Base-by-base conservation (phyloP, 1,140 invertebrate species). In the Dolichoris vasculosae region DNA sequence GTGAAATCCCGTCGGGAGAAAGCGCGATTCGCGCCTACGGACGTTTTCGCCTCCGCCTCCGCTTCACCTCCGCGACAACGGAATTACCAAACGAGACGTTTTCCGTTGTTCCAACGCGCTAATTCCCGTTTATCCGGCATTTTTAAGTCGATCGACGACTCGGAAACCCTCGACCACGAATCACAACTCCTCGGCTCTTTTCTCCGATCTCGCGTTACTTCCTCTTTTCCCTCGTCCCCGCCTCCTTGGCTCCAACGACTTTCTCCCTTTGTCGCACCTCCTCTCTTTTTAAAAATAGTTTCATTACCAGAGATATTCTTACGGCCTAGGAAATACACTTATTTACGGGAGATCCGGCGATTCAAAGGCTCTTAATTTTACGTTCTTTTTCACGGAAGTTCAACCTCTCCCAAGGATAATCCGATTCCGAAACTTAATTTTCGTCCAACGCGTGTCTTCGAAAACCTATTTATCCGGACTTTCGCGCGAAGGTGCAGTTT, bases 201-300 rank as follows among this genome's bases (percentile, higher is more conserved):
- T 20, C n/a, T n/a, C n/a, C n/a, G n/a, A n/a, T 64, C 20, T 64
- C 26, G 4, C 4, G 11, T 64, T 4, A 2, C 6, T 11, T 64
- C 30, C 26, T n/a, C 59, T 4, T 64, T 30, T 4, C n/a, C 26
- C 13, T 46, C 43, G 6, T 6, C 43, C n/a, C 20, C 15, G 30
- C 64, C 11, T 32, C 38, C 64, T 35, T 6, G 23, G 2, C 63
- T 11, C 0, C 3, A 2, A 11, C n/a, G 1, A 9, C 63, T 6
- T 3, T 15, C 63, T 13, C 63, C 63, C 63, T 40, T 40, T 20
- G 35, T 15, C 35, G 15, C 17, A 40, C 67, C 11, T 30, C 20
- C 38, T 71, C 38, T 71, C 67, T 71, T 71, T 40, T 71, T 71
- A 40, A 71, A 71, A 71, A 71, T 23, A 71, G 35, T 40, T 40